Evolutionary conservation across 1,140 invertebrate species (phyloP).

Genomic region (Dolichoris vasculosae): DNA sequence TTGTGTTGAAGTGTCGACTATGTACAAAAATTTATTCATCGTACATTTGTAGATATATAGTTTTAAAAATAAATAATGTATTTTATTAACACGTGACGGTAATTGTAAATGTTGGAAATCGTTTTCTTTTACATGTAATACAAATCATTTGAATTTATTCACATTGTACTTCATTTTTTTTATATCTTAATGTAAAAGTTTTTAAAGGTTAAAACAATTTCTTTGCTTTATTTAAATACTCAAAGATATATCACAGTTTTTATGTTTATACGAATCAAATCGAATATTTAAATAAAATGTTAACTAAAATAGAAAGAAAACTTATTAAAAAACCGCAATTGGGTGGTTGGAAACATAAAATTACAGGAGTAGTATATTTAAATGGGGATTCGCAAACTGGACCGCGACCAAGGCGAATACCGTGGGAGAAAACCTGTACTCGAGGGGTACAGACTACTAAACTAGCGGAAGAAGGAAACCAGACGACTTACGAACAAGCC

Average conservation of each 20-base stretch:
- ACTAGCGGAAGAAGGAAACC: constrained; percentile 69
- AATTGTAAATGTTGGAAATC: background rate
- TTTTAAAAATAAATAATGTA: constrained; percentile 42
- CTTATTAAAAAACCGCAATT: constrained; percentile 77
- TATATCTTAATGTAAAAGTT: background rate
- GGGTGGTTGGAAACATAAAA: constrained; percentile 78
- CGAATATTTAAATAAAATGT: constrained; percentile 25
- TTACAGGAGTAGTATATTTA: constrained; percentile 77
- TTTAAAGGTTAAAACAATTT: constrained; percentile 23
- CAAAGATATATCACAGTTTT: constrained; percentile 15
- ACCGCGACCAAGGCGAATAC: constrained; percentile 73
- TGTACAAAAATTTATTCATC: constrained; percentile 41
- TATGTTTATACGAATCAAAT: constrained; percentile 5
- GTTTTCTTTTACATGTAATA: constrained; percentile 1
- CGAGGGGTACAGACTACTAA: constrained; percentile 78
- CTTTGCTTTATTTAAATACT: constrained; percentile 10
- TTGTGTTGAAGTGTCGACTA: constrained; percentile 31
- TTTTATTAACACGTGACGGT: constrained; percentile 32
- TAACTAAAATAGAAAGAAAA: background rate
- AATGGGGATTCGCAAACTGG: constrained; percentile 81
- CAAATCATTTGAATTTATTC: constrained; percentile 14
- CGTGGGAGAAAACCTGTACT: constrained; percentile 74
- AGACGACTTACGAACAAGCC: constrained; percentile 57
- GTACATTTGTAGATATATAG: constrained; percentile 40
- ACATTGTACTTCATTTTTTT: constrained; percentile 31